Conservation (phyloP, 2,888 invertebrate genomes). For the Zaprionus lineosus region DNA sequence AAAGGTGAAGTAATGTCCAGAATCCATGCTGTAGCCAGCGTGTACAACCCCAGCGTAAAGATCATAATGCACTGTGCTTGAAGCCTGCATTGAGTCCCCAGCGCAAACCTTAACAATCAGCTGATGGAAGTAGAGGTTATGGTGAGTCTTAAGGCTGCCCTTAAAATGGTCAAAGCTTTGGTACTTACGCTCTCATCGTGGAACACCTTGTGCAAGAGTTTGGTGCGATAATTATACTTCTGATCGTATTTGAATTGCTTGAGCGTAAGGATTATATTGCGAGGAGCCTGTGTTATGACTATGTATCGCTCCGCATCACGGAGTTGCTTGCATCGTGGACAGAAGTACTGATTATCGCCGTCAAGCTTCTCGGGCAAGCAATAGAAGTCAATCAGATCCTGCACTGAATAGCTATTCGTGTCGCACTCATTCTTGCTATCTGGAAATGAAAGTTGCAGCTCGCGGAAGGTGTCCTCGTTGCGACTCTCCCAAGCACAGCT, state of each 20-base stretch:
- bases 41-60: slow-evolving; percentile 93
- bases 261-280: slow-evolving; percentile 90
- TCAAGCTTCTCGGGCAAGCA: slow-evolving; percentile 89
- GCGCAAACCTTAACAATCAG: slow-evolving; percentile 83
- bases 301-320: slow-evolving; percentile 90
- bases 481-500: slow-evolving; percentile 89
- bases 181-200: slow-evolving; percentile 84
- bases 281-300: slow-evolving; percentile 88
- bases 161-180: no score
- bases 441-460: slow-evolving; percentile 90
- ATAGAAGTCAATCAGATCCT: slow-evolving; percentile 90
- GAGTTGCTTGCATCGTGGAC: slow-evolving; percentile 88
- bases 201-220: slow-evolving; percentile 88
- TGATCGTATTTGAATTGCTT: slow-evolving; percentile 91
- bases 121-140: slow-evolving; percentile 42
- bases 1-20: slow-evolving; percentile 94
- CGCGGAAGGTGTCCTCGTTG: slow-evolving; percentile 90
- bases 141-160: no score
- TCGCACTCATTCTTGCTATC: slow-evolving; percentile 83
- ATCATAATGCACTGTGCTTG: slow-evolving; percentile 85
- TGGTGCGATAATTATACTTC: slow-evolving; percentile 89
- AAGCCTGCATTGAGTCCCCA: slow-evolving; percentile 75
- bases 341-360: slow-evolving; percentile 92
- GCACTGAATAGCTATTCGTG: slow-evolving; percentile 86
- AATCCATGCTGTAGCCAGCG: slow-evolving; percentile 91